Base-by-base conservation (phyloP, 2,113 vertebrate genomes). In the Eubucco bourcierii region DNA sequence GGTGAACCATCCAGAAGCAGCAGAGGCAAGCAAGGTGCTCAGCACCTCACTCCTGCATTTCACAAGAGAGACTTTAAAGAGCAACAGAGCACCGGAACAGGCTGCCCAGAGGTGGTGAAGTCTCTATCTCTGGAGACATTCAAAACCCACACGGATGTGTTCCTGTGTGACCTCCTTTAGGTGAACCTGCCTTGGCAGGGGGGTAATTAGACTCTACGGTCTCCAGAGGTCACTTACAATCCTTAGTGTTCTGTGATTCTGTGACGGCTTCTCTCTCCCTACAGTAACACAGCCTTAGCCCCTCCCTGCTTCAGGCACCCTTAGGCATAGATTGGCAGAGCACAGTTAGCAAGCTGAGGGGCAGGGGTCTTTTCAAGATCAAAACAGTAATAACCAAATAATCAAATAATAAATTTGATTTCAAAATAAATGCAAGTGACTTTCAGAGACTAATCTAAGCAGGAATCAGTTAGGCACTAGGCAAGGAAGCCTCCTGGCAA, bases 311-410 rank as follows among this genome's bases (percentile, higher is more conserved):
- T 60, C 7, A 41, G 56, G 65, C 39, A 46, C 28, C 39, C 4
- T 0, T 0, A 1, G 28, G 11, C 18, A 20, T 59, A 72, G 53
- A 59, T 2, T 39, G 20, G 8, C 7, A 39, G 50, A 50, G 29
- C 50, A 80, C 76, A 63, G 20, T 10, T 10, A 23, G 73, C 25
- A 55, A 93, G 61, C 25, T 67, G 61, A 90, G 87, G 28, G 29
- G 71, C 66, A 76, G 31, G 2, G 12, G 8, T 70, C 66, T 84
- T 60, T 63, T 58, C 20, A 21, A 31, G 61, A 15, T 9, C 8
- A 5, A 91, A 87, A 25, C 25, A 24, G 7, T 52, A 24, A 52
- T 52, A 25, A 52, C 24, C 23, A 52, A 52, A 52, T 24, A 52
- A 52, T 52, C 23, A 6, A 52, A 13, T 12, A 52, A 52, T 52